Evolutionary conservation across 2,113 vertebrate species (phyloP).

Genomic region (Crypturellus undulatus): DNA sequence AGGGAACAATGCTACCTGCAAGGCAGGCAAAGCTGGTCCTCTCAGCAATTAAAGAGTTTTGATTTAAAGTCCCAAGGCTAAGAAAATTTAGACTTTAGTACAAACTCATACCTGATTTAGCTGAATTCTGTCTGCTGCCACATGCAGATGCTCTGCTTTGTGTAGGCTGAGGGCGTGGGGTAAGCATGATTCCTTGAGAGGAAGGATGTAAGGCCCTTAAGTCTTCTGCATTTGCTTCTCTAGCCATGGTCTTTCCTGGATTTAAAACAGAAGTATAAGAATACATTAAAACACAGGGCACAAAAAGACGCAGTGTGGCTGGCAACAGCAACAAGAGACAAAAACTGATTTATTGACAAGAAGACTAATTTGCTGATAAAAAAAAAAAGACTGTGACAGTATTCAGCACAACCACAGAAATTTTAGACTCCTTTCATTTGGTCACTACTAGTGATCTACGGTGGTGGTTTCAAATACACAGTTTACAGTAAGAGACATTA

Average conservation of each 20-base stretch:
- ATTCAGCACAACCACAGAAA: background rate
- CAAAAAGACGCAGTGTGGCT: background rate
- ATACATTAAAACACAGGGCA: background rate
- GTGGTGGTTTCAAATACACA: background rate
- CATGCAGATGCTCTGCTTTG: background rate
- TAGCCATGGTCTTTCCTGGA: background rate
- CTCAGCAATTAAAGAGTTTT: background rate
- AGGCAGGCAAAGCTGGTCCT: background rate
- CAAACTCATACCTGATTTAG: constrained; percentile 9
- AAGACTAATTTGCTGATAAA: background rate
- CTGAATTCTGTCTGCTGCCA: background rate
- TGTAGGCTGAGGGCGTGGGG: background rate
- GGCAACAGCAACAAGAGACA: background rate
- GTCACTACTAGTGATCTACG: background rate
- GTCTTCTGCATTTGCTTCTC: background rate
- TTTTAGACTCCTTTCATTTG: background rate
- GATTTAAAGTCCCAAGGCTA: background rate
- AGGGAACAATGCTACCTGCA: background rate
- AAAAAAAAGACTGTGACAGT: background rate
- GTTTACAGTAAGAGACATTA: background rate
- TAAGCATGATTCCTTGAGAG: constrained; percentile 14
- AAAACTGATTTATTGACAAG: background rate
- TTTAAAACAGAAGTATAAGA: background rate
- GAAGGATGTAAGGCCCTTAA: background rate
- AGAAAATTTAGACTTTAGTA: background rate